A percentile compares a stretch with the other conserved stretches of the same genome.
phyloP scores from a whole-genome alignment of 2,113 vertebrate species.

The Lucifuga dentata region DNA sequence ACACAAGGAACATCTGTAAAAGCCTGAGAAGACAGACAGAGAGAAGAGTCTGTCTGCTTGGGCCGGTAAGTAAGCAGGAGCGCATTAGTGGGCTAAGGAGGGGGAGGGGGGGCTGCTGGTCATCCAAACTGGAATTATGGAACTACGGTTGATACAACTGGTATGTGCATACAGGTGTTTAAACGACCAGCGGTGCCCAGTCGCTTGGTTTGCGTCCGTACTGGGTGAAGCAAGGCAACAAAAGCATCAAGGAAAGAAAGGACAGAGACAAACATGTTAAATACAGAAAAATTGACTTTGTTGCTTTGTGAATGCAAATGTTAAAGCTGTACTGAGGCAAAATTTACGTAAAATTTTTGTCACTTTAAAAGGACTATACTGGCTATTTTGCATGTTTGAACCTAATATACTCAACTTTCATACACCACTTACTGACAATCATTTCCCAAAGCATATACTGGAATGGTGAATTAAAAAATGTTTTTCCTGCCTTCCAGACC shows the following conservation, averaged over 20 bases:
- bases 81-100: conserved; percentile 33
- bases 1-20: background rate
- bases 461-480: too few relatives aligned
- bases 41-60: conserved; percentile 11
- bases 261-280: accelerated
- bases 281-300: background rate
- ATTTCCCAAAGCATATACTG: too few relatives aligned
- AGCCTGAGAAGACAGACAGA: background rate
- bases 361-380: too few relatives aligned
- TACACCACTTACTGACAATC: too few relatives aligned
- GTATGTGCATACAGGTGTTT: conserved; percentile 42
- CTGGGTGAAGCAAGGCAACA: conserved; percentile 64
- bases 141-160: conserved; percentile 42
- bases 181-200: conserved; percentile 83
- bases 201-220: conserved; percentile 85
- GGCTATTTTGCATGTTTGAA: too few relatives aligned
- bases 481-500: too few relatives aligned
- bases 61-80: conserved; percentile 38
- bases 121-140: conserved; percentile 27
- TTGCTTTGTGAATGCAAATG: background rate
- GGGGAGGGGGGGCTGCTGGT: conserved; percentile 18
- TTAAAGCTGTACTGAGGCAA: background rate
- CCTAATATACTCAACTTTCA: too few relatives aligned
- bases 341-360: background rate
- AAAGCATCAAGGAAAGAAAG: background rate